Base-by-base conservation (phyloP, 64 coral and sea anemone species). In the Montipora capricornis region DNA sequence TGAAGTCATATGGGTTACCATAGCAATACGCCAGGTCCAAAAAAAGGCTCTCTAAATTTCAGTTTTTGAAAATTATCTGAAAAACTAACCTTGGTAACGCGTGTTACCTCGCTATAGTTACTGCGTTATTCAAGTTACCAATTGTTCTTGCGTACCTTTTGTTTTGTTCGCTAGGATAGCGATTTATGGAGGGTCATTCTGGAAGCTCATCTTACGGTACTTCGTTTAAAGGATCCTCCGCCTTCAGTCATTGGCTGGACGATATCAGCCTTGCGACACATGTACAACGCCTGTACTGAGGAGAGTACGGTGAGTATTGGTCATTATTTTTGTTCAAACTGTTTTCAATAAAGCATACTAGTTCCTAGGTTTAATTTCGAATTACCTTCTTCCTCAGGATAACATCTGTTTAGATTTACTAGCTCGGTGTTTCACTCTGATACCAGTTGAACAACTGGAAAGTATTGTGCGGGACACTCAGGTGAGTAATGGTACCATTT, bases 221-320 rank as follows among this genome's bases (percentile, higher is more conserved):
- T 96, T 4, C 47, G 79, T 68, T 45, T 96, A 68, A 94, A 49
- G 12, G 92, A 96, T 0, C 95, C 81, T 37, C 95, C 95, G 4
- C 57, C 80, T 0, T 94, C 91, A 26, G 81, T 94, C 26, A 87
- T 94, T 17, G 90, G 80, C 13, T 92, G 90, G 90, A 85, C 80
- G 13, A 83, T 74, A 66, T 74, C 90, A 9, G 71, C 90, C 9
- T 44, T 92, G 10, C 5, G 67, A 7, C 53, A 77, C 52, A 75
- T 92, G 37, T 92, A 84, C 66, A 47, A 92, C 51, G 55, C 79
- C 13, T 84, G 45, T 14, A 45, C 50, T 45, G 17, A 82, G 57
- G 51, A 77, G 8, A 59, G 26, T 24, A 29, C 47, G 37, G 90
- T 61, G 75, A 64, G 81, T 53, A 2, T 10, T 68, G 20, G 4